Percentiles rank a stretch among this genome's conserved stretches.
Conservation (phyloP, 2,888 invertebrate species). For the Oscheius sp. region DNA sequence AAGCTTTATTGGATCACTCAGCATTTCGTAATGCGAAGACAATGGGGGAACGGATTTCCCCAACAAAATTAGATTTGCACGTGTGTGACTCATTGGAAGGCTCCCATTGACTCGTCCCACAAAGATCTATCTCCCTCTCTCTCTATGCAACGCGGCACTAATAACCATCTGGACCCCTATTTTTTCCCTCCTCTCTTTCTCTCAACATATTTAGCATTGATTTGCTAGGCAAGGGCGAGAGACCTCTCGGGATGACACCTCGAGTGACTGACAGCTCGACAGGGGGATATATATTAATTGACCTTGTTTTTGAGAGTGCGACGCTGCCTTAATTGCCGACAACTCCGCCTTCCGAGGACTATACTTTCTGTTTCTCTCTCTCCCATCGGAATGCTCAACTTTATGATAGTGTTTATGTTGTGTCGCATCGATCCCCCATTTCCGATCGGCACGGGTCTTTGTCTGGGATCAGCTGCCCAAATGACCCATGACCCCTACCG, state of each 20-base stretch:
- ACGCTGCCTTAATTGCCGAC: conserved; percentile 16
- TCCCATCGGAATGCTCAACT: neutral
- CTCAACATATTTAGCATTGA: conserved; percentile 5
- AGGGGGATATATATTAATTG: conserved; percentile 11
- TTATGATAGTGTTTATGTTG: conserved; percentile 8
- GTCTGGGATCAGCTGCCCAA: too few relatives aligned
- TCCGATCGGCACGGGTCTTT: neutral
- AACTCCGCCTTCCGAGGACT: neutral
- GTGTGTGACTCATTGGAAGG: too few relatives aligned
- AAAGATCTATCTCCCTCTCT: neutral
- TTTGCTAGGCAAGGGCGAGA: neutral
- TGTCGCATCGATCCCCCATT: conserved; percentile 1
- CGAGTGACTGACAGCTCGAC: neutral
- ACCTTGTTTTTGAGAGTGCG: conserved; percentile 23
- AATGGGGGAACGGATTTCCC: too few relatives aligned
- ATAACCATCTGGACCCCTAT: conserved; percentile 27
- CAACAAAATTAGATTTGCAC: too few relatives aligned
- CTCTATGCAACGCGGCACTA: conserved; percentile 17
- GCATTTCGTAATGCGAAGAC: too few relatives aligned
- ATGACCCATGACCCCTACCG: too few relatives aligned
- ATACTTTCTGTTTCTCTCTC: neutral
- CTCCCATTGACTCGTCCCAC: too few relatives aligned
- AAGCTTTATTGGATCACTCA: too few relatives aligned
- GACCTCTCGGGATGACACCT: neutral
- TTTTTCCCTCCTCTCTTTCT: conserved; percentile 1